Conservation (phyloP, 2,113 vertebrate species). For the Dasyurus viverrinus region DNA sequence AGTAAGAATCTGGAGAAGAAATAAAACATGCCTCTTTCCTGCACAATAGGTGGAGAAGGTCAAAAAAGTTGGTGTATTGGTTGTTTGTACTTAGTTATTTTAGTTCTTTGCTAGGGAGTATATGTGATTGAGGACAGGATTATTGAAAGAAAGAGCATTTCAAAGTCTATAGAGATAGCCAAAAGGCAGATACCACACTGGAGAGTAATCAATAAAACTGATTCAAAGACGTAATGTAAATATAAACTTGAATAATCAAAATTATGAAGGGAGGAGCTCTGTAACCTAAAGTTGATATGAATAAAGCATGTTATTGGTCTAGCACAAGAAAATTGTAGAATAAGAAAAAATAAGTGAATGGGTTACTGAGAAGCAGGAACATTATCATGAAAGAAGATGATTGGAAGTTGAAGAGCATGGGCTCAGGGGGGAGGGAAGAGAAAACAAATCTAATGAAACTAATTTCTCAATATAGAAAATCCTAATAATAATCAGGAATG, state of each 20-base stretch:
- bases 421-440: not conserved
- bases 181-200: conserved; percentile 15
- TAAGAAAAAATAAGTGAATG: not conserved
- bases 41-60: not conserved
- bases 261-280: conserved; percentile 4
- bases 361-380: not conserved
- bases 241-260: conserved; percentile 5
- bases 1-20: not conserved
- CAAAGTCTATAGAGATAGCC: conserved; percentile 30
- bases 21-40: not conserved
- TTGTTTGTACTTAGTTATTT: not conserved
- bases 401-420: not conserved
- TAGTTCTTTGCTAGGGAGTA: not conserved
- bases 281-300: not conserved
- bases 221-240: conserved; percentile 18
- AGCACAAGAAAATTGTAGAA: conserved; percentile 1
- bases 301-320: conserved; percentile 19
- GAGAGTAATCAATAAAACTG: conserved; percentile 19
- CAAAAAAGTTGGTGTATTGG: not conserved
- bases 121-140: not conserved
- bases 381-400: not conserved
- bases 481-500: not conserved
- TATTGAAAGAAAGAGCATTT: conserved; percentile 1
- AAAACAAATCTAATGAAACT: not conserved
- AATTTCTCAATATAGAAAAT: not conserved